Base-by-base conservation (phyloP, 1,140 invertebrate genomes). In the Rhagoletis zephyria region DNA sequence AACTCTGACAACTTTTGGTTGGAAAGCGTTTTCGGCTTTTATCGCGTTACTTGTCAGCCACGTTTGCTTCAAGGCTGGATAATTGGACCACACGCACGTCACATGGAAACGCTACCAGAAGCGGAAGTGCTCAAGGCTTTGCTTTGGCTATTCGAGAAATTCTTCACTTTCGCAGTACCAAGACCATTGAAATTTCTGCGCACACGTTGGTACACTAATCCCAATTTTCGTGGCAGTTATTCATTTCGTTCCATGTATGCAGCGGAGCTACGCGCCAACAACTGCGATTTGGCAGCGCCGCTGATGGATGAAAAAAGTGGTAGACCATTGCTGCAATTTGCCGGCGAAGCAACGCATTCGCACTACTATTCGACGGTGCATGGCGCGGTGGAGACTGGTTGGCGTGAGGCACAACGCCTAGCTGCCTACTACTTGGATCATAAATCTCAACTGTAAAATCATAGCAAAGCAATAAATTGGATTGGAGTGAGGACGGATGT, bases 311-410 rank as follows among this genome's bases (percentile, higher is more conserved):
- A 90, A 1, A 67, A 67, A 40, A 89, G 90, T 88, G 93, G 93
- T 6, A 94, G 93, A 89, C 94, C 95, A 6, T 91, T 95, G 10
- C 89, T 96, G 2, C 94, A 95, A 87, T 96, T 97, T 90, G 96
- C 95, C n/a, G 96, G 96, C 0, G 96, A 96, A 93, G 95, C 96
- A 0, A 95, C 96, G 0, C 95, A 95, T 88, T 92, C 94, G 51
- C 93, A 95, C 89, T 95, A 94, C 90, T 97, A 95, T 91, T 96
- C 95, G 7, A 96, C 96, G 1, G 97, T 96, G 4, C 97, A 98
- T 91, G 97, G 97, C 9, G 97, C 97, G 1, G 93, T 97, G 3
- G 95, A 96, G 92, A 94, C 95, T 51, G 97, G 97, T 0, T 96
- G 95, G 93, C 94, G 96, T 87, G 97, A 97, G 93, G 97, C 97